Conservation (phyloP, 1,140 invertebrate species). For the Dinoponera quadriceps region DNA sequence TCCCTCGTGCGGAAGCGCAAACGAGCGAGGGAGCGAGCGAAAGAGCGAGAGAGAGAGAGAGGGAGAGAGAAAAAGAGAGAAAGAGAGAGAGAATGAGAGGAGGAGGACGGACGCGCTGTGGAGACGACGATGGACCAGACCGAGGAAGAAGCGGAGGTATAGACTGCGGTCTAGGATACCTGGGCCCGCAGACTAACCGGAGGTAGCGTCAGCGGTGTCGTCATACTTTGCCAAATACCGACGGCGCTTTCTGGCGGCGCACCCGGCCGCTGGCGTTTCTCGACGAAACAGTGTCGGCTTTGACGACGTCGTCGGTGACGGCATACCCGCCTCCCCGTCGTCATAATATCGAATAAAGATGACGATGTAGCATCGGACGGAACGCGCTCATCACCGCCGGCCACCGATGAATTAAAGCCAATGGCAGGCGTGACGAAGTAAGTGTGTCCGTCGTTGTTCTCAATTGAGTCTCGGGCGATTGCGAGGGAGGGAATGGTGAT, state of each 20-base stretch:
- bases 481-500: too few species aligned
- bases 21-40: conserved; percentile 54
- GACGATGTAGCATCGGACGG: neutral
- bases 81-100: neutral
- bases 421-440: neutral
- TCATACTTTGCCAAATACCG: conserved; percentile 70
- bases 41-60: conserved; percentile 35
- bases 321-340: neutral
- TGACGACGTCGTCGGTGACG: conserved; percentile 58
- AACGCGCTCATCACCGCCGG: neutral
- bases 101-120: neutral
- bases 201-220: conserved; percentile 63
- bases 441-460: neutral
- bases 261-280: conserved; percentile 31
- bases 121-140: conserved; percentile 48
- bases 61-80: conserved; percentile 24
- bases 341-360: conserved; percentile 5
- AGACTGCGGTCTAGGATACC: conserved; percentile 66
- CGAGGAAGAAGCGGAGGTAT: conserved; percentile 48
- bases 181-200: conserved; percentile 65
- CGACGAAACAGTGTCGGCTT: conserved; percentile 54
- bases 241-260: conserved; percentile 57
- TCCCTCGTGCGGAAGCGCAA: conserved; percentile 65
- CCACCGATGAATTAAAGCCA: conserved; percentile 10
- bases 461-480: too few species aligned